Percentiles rank a stretch among this genome's conserved stretches.
These are phyloP conservation scores for Sarcophilus harrisii DNA, from an alignment of 2,797 vertebrate species.

Conservation along the genomic window DNA sequence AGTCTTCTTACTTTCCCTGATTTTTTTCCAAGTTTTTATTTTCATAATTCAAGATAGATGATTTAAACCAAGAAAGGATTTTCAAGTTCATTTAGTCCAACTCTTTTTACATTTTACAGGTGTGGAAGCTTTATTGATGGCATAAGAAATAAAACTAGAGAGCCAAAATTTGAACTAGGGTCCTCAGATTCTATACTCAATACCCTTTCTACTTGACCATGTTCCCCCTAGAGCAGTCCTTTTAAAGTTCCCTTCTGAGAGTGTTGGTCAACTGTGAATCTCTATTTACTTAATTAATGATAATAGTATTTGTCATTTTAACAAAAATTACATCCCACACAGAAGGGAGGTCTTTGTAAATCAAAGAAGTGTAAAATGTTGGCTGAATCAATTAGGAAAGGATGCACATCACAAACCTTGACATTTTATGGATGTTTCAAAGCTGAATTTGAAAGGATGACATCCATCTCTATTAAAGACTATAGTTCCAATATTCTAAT, in stretches of 20 bases:
- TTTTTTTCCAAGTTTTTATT: neutral
- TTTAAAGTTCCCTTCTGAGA: neutral
- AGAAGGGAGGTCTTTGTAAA: constrained; percentile 16
- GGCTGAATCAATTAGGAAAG: constrained; percentile 23
- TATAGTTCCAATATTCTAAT: constrained; percentile 20
- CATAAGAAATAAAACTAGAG: neutral
- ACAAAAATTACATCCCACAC: neutral
- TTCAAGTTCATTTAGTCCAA: neutral
- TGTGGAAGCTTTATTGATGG: neutral
- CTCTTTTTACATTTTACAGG: neutral
- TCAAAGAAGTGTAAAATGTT: neutral
- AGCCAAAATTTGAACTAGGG: neutral
- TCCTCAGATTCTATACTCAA: neutral
- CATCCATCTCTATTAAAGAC: constrained; percentile 11
- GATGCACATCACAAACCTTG: constrained; percentile 36
- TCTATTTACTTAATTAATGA: neutral
- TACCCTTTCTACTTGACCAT: neutral
- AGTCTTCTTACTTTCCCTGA: neutral
- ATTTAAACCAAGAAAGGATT: neutral
- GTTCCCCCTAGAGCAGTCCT: neutral
- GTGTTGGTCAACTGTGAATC: neutral
- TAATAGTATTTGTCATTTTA: constrained; percentile 19
- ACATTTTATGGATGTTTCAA: neutral
- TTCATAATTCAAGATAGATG: neutral
- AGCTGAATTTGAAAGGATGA: constrained; percentile 1